Percentiles rank a stretch among this genome's conserved stretches.
Evolutionary conservation across 2,113 vertebrate genomes (phyloP).

Genomic region (Lampris incognitus): DNA sequence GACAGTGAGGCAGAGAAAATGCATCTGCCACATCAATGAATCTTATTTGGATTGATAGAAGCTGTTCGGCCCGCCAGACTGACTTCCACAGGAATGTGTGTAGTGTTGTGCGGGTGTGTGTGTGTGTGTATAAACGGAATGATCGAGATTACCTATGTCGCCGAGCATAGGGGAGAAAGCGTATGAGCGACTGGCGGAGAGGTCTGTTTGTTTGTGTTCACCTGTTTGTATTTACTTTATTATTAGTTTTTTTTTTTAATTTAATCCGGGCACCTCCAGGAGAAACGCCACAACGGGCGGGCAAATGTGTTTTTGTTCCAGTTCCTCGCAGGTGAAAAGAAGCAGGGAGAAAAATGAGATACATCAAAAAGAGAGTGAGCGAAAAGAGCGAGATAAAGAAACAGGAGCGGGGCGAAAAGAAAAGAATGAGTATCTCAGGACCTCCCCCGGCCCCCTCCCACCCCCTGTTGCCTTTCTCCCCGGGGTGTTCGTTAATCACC

Average conservation of each 20-base stretch:
- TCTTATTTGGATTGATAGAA: conserved; percentile 75
- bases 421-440: conserved; percentile 20
- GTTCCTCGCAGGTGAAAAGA: not conserved
- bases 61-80: conserved; percentile 58
- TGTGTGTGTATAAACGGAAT: conserved; percentile 56
- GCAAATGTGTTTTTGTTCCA: conserved; percentile 2
- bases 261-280: conserved; percentile 25
- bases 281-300: not conserved
- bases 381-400: conserved; percentile 18
- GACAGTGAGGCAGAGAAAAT: conserved; percentile 58
- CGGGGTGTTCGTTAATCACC: conserved; percentile 75
- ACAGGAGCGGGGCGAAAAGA: too few relatives aligned
- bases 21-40: conserved; percentile 52
- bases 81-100: conserved; percentile 13
- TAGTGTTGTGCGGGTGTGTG: not conserved
- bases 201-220: not conserved
- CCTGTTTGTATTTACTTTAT: conserved; percentile 23
- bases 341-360: not conserved
- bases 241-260: conserved; percentile 8
- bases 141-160: conserved; percentile 53
- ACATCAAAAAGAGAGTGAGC: not conserved
- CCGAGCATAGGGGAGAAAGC: conserved; percentile 16
- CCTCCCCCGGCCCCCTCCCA: not conserved
- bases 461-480: conserved; percentile 46
- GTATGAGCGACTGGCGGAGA: conserved; percentile 15